Conservation (phyloP, 2,113 vertebrate genomes). For the Chaetodon auriga region DNA sequence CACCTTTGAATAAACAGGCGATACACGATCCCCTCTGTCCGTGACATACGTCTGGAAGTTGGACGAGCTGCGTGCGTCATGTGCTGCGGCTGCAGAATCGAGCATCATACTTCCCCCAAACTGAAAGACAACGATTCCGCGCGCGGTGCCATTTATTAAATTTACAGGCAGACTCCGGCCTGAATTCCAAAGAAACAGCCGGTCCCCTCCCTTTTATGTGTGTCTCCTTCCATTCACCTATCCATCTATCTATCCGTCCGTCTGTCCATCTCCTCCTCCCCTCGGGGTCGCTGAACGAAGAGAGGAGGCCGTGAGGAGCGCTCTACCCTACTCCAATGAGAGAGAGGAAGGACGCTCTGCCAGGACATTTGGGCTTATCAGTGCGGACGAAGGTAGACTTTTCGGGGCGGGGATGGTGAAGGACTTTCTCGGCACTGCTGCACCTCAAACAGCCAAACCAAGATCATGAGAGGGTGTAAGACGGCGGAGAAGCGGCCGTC, state of each 20-base stretch:
- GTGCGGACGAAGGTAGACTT: slow-evolving; percentile 72
- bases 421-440: slow-evolving; percentile 69
- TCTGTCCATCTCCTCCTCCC: slow-evolving; percentile 64
- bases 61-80: slow-evolving; percentile 80
- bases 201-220: slow-evolving; percentile 48
- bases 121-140: slow-evolving; percentile 62
- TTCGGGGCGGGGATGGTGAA: slow-evolving; percentile 80
- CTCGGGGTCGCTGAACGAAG: slow-evolving; percentile 72
- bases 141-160: slow-evolving; percentile 55
- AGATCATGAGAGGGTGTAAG: slow-evolving; percentile 72
- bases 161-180: slow-evolving; percentile 24
- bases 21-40: slow-evolving; percentile 35
- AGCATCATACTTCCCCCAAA: slow-evolving; percentile 76
- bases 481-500: slow-evolving; percentile 73
- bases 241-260: slow-evolving; percentile 50
- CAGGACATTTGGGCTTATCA: slow-evolving; percentile 72
- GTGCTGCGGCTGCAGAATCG: slow-evolving; percentile 79
- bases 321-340: slow-evolving; percentile 56
- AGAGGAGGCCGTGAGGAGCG: slow-evolving; percentile 70
- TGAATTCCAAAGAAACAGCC: slow-evolving; percentile 48
- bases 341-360: slow-evolving; percentile 68
- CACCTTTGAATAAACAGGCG: slow-evolving; percentile 36
- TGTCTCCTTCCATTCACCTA: slow-evolving; percentile 57
- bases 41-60: slow-evolving; percentile 70
- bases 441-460: slow-evolving; percentile 52